Base-by-base conservation (phyloP, 2,113 vertebrate genomes). In the Semicossyphus pulcher region DNA sequence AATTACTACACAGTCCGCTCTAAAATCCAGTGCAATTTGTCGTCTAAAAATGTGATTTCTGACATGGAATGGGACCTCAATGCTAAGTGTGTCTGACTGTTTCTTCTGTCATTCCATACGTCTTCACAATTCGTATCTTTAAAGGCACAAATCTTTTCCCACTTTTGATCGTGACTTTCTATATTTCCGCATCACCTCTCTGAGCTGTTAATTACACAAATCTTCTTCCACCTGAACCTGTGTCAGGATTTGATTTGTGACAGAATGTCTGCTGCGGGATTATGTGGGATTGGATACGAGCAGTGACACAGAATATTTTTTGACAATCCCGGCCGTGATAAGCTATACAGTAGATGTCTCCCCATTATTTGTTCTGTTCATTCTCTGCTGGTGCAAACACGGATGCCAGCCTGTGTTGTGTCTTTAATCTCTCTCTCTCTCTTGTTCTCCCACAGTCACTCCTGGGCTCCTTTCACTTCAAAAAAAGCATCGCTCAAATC, bases 401-500 rank as follows among this genome's bases (percentile, higher is more conserved):
- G n/a, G 61, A 49, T 9, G 32, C 4, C 44, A 51, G 45, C 53
- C 57, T 84, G 71, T 61, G 72, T 62, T 83, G 62, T 62, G 56
- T 52, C 62, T 89, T 67, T 90, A 89, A 91, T 88, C 74, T 75
- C 41, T 58, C 49, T 78, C 63, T 48, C 57, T 88, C 78, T 70
- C 57, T 86, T 81, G 83, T 86, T 89, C 79, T 86, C 76, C 81
- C 82, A 60, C 89, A 93, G 93, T 90, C 78, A 92, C 90, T 84
- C 88, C 77, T 77, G 84, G 85, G 77, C 86, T 88, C 86, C 65
- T 82, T 84, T 83, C 69, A 49, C 87, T 86, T 81, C 84, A 73
- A 70, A 83, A 78, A 89, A 79, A 74, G 45, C 47, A 68, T 69
- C 74, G 21, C 44, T 86, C 65, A 65, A 84, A 91, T 88, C 86